Evolutionary conservation across 2,888 invertebrate genomes (phyloP), one percentile per base, ranked within the genome.

Genomic region (Teleogryllus oceanicus): DNA sequence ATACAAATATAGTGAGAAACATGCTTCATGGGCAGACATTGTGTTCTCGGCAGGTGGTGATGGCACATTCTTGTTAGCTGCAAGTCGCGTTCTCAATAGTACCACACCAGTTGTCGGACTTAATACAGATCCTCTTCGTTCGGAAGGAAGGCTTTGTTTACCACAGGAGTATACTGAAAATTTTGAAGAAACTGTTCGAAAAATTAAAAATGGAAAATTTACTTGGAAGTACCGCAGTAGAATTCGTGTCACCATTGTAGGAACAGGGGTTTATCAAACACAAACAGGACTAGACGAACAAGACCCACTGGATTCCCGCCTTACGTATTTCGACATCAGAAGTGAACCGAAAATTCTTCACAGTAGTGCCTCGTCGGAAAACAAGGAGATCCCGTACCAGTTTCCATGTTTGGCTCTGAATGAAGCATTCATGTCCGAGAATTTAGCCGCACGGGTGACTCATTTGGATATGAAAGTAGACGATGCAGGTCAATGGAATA

Each of bases 81-180:
- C 99, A 10, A 96, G 94, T 85, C 92, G 93, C 86, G 92, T 98
- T 49, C 89, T 89, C 79, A 90, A 93, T 83, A 89, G 88, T 84
- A 90, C 92, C 83, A 98, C 96, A 85, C 96, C 98, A n/a, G 94
- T 99, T 80, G 92, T 99, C 84, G 99, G 99, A 0, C 94, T 99
- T 84, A 99, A 99, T 88, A 98, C 98, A 20, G 96, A 98, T 85
- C 98, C 98, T 0, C 91, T 92, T 84, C 92, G 94, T 84, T 99
- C 99, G 0, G 97, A 98, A 84, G 99, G 99, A 0, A 92, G 96
- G 83, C 91, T 99, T 11, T 96, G 98, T 89, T 87, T 99, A 80
- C 94, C 97, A 12, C 93, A 93, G 79, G 91, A 93, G 86, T 96
- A 94, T 85, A 96, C 97, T 0, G 90, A 91, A 50, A 92, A 95